Percentiles rank a stretch among this genome's conserved stretches.
Conservation (phyloP, 1,140 invertebrate species). For the Scaptomyza hsui region DNA sequence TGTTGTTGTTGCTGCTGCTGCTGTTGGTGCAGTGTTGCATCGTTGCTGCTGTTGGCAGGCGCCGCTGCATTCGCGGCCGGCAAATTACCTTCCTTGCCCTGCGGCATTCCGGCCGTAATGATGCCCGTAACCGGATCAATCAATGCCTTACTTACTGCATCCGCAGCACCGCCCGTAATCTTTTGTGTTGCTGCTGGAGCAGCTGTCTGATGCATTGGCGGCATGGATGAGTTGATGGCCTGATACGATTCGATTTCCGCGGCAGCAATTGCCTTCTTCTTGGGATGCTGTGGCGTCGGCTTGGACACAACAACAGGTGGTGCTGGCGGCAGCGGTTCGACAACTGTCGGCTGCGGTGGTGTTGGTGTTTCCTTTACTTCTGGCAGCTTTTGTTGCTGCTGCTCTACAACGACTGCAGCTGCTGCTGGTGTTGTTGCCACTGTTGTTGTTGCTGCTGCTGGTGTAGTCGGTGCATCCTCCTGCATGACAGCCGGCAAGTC, state of each 20-base stretch:
- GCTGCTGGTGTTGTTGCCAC: constrained; percentile 5
- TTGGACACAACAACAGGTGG: constrained; percentile 38
- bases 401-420: neutral
- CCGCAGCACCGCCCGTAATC: constrained; percentile 75
- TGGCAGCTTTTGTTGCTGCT: constrained; percentile 2
- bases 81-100: constrained; percentile 87
- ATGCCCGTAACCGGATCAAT: constrained; percentile 92
- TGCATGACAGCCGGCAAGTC: constrained; percentile 86
- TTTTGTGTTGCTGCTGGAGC: constrained; percentile 73
- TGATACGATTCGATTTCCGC: constrained; percentile 79
- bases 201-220: constrained; percentile 74
- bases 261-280: constrained; percentile 79
- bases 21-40: constrained; percentile 29
- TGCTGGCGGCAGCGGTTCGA: neutral
- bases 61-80: constrained; percentile 72
- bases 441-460: constrained; percentile 6
- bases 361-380: constrained; percentile 8
- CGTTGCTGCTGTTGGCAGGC: constrained; percentile 59
- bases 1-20: constrained; percentile 48
- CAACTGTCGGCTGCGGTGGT: neutral
- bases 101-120: constrained; percentile 88
- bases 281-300: constrained; percentile 74
- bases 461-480: constrained; percentile 85
- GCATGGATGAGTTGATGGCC: constrained; percentile 62
- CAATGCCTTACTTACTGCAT: constrained; percentile 83